phyloP scores from a whole-genome alignment of 64 coral and sea anemone species.

The Exaiptasia diaphana region DNA sequence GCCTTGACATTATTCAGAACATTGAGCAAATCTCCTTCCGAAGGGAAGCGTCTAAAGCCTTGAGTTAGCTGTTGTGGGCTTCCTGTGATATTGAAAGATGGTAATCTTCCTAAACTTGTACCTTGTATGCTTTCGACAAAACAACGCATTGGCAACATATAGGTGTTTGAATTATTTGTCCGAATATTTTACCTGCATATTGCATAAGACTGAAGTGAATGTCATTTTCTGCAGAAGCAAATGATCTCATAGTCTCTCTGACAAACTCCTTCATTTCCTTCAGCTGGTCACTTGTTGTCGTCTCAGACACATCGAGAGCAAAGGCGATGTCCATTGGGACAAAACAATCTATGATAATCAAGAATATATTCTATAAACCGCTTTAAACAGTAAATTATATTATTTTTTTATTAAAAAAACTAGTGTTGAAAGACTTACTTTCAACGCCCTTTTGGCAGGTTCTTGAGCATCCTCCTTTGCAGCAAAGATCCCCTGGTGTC shows the following conservation, averaged over 20 bases:
- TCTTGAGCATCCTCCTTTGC: not conserved
- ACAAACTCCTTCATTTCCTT: constrained; percentile 38
- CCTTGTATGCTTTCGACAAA: no score
- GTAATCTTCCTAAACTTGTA: no score
- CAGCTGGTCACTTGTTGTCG: constrained; percentile 12
- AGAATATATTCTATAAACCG: not conserved
- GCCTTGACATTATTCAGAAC: constrained; percentile 43
- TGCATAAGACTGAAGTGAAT: constrained; percentile 62
- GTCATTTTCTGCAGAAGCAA: constrained; percentile 71
- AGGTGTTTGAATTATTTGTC: not conserved
- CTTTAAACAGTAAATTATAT: not conserved
- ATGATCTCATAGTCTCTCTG: constrained; percentile 23
- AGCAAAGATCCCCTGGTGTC: not conserved
- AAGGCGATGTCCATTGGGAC: constrained; percentile 84
- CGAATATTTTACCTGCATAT: not conserved
- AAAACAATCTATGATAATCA: constrained; percentile 55
- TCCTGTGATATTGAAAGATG: not conserved
- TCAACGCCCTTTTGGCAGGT: not conserved
- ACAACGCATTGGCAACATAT: no score
- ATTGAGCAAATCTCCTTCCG: constrained; percentile 5
- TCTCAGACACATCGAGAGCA: constrained; percentile 52
- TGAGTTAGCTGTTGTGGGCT: constrained; percentile 3
- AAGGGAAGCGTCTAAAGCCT: constrained; percentile 38
- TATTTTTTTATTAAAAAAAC: not conserved
- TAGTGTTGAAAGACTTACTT: constrained; percentile 5